phyloP scores from a whole-genome alignment of 2,113 vertebrate species.

The Tautogolabrus adspersus region DNA sequence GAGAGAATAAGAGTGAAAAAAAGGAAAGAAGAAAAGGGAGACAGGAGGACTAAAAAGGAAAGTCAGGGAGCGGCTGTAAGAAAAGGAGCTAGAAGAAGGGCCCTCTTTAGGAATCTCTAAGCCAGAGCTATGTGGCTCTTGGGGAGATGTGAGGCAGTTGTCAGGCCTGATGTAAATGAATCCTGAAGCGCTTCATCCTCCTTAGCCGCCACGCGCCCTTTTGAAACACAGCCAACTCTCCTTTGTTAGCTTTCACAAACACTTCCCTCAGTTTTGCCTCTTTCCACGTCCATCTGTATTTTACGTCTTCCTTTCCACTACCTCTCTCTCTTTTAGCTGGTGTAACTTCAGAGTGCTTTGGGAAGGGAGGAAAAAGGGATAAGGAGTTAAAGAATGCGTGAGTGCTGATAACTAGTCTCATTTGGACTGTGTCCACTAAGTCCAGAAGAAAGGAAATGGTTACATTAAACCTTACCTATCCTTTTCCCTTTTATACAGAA shows the following conservation, averaged over 20 bases:
- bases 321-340: conserved; percentile 31
- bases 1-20: conserved; percentile 62
- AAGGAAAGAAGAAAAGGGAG: conserved; percentile 57
- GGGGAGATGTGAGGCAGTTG: conserved; percentile 84
- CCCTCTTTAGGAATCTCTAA: conserved; percentile 82
- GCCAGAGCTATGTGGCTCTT: conserved; percentile 76
- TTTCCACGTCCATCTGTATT: conserved; percentile 56
- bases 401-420: conserved; percentile 46
- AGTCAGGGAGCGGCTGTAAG: conserved; percentile 71
- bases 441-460: conserved; percentile 38
- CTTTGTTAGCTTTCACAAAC: conserved; percentile 82
- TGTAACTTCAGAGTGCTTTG: conserved; percentile 48
- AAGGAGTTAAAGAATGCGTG: conserved; percentile 20
- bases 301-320: conserved; percentile 44
- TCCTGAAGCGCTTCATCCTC: conserved; percentile 86
- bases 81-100: conserved; percentile 65
- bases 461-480: conserved; percentile 31
- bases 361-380: background rate
- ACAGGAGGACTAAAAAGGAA: conserved; percentile 68
- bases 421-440: conserved; percentile 46
- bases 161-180: conserved; percentile 89
- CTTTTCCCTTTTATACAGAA: conserved; percentile 4
- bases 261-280: conserved; percentile 59
- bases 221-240: conserved; percentile 78
- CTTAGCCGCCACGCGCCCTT: conserved; percentile 78